phyloP scores from a whole-genome alignment of 53 echinoderm and acorn worm species.

The Apostichopus leukothele region DNA sequence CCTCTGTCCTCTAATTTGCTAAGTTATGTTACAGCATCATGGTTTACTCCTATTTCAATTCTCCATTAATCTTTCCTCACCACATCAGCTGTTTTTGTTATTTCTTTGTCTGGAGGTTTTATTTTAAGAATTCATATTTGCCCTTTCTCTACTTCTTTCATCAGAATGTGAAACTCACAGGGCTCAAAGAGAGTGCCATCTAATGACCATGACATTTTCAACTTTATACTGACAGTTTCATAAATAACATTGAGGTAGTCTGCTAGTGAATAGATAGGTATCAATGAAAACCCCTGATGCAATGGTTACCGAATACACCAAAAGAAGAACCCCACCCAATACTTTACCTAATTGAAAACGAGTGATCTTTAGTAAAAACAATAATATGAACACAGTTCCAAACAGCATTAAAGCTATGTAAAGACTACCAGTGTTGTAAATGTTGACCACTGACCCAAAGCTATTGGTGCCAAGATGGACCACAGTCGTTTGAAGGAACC shows the following conservation, averaged over 20 bases:
- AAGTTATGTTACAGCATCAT: too few relatives aligned
- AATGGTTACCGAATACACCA: slow-evolving; percentile 64
- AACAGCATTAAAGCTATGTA: slow-evolving; percentile 70
- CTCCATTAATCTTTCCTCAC: too few relatives aligned
- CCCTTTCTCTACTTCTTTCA: too few relatives aligned
- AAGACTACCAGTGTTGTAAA: slow-evolving; percentile 63
- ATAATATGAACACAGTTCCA: slow-evolving; percentile 58
- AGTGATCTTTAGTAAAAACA: slow-evolving; percentile 57
- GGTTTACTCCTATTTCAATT: too few relatives aligned
- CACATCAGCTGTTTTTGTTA: too few relatives aligned
- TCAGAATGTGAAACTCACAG: too few relatives aligned
- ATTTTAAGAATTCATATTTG: too few relatives aligned
- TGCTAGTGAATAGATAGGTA: slow-evolving; percentile 55
- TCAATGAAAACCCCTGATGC: slow-evolving; percentile 66
- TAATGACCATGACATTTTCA: too few relatives aligned
- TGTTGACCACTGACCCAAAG: slow-evolving; percentile 41
- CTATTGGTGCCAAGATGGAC: slow-evolving; percentile 40
- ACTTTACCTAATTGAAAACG: slow-evolving; percentile 67
- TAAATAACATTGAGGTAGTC: slow-evolving; percentile 18
- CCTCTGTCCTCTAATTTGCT: too few relatives aligned
- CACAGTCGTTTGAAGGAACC: slow-evolving; percentile 77
- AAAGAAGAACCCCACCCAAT: slow-evolving; percentile 58
- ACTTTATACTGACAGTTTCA: neutral
- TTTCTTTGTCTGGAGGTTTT: too few relatives aligned
- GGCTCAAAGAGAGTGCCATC: too few relatives aligned